Evolutionary conservation across 2,888 invertebrate genomes (phyloP), one percentile per base, ranked within the genome.

Genomic region (Muscina levida): DNA sequence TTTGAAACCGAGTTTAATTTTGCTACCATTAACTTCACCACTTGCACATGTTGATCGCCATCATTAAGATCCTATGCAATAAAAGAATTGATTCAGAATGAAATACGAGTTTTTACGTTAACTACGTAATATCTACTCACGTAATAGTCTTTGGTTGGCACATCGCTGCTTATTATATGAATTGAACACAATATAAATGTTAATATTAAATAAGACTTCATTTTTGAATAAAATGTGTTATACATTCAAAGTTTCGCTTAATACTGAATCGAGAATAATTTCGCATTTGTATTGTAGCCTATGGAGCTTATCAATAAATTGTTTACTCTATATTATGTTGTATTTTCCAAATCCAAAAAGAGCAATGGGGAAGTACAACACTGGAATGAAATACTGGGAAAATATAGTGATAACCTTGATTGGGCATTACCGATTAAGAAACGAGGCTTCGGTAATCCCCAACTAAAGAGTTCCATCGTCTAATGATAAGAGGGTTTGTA

Each of bases 231-330:
- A 31, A 5, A 31, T 31, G n/a, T 57, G 31, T 37, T 59, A 19
- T 39, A 19, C 39, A 1, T 11, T 31, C 19, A 37, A 57, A n/a
- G 17, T 37, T 15, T 37, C 17, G 3, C 1, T 15, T 8, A 57
- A 57, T 37, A 57, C 57, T 57, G 19, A 57, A 5, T 51, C 31
- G 31, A 31, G n/a, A n/a, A n/a, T n/a, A n/a, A n/a, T n/a, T n/a
- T n/a, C n/a, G n/a, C n/a, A n/a, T n/a, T n/a, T n/a, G n/a, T n/a
- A n/a, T n/a, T n/a, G n/a, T n/a, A n/a, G n/a, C n/a, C n/a, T n/a
- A n/a, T n/a, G n/a, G n/a, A n/a, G n/a, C n/a, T n/a, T n/a, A n/a
- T n/a, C n/a, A n/a, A n/a, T n/a, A n/a, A n/a, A n/a, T n/a, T n/a
- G n/a, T n/a, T n/a, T n/a, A n/a, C n/a, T n/a, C n/a, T n/a, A n/a